Conservation (phyloP, 2,797 vertebrate genomes). For the Salarias fasciatus region DNA sequence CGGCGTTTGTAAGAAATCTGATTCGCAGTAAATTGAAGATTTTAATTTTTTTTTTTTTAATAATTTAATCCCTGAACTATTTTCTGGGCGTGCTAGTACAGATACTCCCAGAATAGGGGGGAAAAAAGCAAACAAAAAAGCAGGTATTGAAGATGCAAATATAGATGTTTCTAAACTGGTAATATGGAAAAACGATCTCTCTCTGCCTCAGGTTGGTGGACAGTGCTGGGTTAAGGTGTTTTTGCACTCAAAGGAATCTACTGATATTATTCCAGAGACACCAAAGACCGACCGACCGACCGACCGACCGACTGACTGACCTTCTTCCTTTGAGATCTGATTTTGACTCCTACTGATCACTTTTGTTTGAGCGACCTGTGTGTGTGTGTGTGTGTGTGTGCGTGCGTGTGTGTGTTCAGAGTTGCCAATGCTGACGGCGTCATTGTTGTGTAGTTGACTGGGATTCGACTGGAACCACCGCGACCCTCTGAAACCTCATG, state of each 20-base stretch:
- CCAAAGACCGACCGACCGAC: conserved; percentile 64
- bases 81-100: background rate
- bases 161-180: conserved; percentile 42
- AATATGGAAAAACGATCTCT: conserved; percentile 49
- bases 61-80: conserved; percentile 24
- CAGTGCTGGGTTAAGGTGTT: conserved; percentile 60
- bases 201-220: conserved; percentile 79
- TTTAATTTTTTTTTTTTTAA: conserved; percentile 3
- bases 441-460: conserved; percentile 61
- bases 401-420: conserved; percentile 49
- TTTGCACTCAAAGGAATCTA: conserved; percentile 83
- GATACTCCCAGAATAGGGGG: no score
- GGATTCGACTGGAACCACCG: conserved; percentile 81
- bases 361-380: conserved; percentile 56
- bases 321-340: conserved; percentile 68
- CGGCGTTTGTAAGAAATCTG: background rate
- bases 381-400: conserved; percentile 50
- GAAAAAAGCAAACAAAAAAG: conserved; percentile 18
- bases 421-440: conserved; percentile 49
- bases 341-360: conserved; percentile 78
- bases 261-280: conserved; percentile 74
- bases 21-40: conserved; percentile 4
- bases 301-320: conserved; percentile 54
- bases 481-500: conserved; percentile 66
- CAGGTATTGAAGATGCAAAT: conserved; percentile 33